Base-by-base conservation (phyloP, 1,140 invertebrate species). In the Atopsyche davidsoni region DNA sequence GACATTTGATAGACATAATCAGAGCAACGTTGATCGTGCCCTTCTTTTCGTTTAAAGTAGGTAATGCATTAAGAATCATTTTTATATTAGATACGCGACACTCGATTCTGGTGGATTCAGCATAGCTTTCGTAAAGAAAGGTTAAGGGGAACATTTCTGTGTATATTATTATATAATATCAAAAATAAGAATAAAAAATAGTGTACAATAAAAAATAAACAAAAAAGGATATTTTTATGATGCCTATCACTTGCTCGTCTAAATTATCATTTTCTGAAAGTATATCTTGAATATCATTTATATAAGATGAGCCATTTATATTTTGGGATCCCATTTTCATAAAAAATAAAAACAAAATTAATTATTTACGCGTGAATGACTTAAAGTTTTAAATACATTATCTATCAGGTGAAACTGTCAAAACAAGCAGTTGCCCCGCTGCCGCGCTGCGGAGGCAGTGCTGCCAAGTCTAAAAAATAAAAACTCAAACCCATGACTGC, bases 161-260 rank as follows among this genome's bases (percentile, higher is more conserved):
- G n/a, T n/a, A n/a, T n/a, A n/a, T n/a, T n/a, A n/a, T n/a, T n/a
- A n/a, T n/a, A n/a, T n/a, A n/a, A n/a, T n/a, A n/a, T n/a, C n/a
- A n/a, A n/a, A n/a, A n/a, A n/a, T n/a, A n/a, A n/a, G n/a, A n/a
- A n/a, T n/a, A n/a, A 28, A n/a, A 28, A 7, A 28, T 28, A 28
- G 6, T 28, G n/a, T 7, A 28, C 6, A 28, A n/a, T 28, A 28
- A 28, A 28, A 28, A 28, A 36, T 16, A 36, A 36, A 36, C 16
- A 25, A 24, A 42, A 42, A 42, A 42, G 40, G 40, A 42, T 42
- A 42, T 42, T 42, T 42, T 22, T 42, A 42, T 9, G 6, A 42
- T 6, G 14, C n/a, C 13, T 14, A 42, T 24, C 16, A 25, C 19
- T 6, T 42, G 11, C 19, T 42, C 23, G 13, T 24, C 28, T 23